phyloP scores from a whole-genome alignment of 2,797 vertebrate genomes.

The Falco rusticolus region DNA sequence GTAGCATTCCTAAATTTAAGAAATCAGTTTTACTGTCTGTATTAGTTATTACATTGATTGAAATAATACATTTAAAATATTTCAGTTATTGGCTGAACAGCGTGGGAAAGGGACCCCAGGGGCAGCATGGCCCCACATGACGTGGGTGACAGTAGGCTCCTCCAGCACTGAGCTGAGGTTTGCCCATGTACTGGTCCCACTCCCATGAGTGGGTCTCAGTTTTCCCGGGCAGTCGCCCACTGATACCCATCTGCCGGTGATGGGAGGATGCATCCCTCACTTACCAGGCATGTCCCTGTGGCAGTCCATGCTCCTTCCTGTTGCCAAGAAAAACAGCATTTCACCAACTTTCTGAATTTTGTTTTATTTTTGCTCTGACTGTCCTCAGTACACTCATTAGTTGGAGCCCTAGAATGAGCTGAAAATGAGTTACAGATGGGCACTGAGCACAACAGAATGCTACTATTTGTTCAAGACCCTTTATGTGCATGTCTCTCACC shows the following conservation, averaged over 20 bases:
- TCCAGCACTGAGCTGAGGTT: accelerated
- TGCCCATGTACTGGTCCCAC: accelerated
- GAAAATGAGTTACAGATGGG: constrained; percentile 45
- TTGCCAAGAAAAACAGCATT: neutral
- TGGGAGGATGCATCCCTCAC: neutral
- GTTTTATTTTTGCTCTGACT: constrained; percentile 23
- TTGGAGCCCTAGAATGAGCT: constrained; percentile 24
- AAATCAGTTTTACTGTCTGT: neutral
- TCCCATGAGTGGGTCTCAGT: neutral
- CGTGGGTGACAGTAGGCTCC: accelerated
- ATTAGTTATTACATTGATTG: neutral
- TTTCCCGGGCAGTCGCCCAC: accelerated
- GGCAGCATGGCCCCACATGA: accelerated
- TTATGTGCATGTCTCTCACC: neutral
- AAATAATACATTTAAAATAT: neutral
- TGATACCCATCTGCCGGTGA: accelerated
- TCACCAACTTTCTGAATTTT: constrained; percentile 11
- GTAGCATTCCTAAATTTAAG: neutral
- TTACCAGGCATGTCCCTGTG: neutral
- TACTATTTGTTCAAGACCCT: constrained; percentile 8
- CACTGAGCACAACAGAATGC: neutral
- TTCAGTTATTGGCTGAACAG: neutral
- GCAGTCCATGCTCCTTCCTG: neutral
- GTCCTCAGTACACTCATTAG: constrained; percentile 11
- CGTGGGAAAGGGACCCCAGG: neutral